A percentile compares a stretch with the other conserved stretches of the same genome.
phyloP scores from a whole-genome alignment of 2,797 vertebrate species.

The Neosilurus hyrtlii region DNA sequence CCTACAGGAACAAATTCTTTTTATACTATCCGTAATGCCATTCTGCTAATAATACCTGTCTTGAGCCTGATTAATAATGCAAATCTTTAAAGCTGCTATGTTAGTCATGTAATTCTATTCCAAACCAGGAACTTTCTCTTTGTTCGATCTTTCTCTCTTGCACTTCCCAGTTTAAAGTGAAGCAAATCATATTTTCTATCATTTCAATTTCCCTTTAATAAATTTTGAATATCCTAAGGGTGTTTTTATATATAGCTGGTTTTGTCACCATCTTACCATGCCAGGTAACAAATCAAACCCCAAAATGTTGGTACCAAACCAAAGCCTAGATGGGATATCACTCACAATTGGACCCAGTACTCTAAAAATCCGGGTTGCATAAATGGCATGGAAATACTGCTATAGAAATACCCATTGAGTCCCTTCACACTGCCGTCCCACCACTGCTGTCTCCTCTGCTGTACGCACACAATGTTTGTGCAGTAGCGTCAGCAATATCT shows the following conservation, averaged over 20 bases:
- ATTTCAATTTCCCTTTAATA: no score
- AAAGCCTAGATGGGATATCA: no score
- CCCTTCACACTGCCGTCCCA: background rate
- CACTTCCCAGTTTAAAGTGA: background rate
- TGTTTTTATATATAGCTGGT: no score
- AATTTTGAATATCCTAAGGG: no score
- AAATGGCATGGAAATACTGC: background rate
- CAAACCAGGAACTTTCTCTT: background rate
- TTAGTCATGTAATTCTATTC: background rate
- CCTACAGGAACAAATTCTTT: constrained; percentile 10
- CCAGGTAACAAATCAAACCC: no score
- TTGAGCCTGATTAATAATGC: constrained; percentile 12
- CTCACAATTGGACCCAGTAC: no score
- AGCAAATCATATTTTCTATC: background rate
- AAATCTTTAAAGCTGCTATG: background rate
- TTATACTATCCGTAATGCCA: background rate
- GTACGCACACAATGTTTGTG: background rate
- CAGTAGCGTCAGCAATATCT: background rate
- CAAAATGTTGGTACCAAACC: no score
- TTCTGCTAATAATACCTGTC: background rate
- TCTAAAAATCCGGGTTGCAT: no score
- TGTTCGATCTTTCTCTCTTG: background rate
- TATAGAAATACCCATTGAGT: background rate
- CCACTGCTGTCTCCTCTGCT: background rate
- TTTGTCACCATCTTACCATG: no score